phyloP scores from a whole-genome alignment of 2,113 vertebrate species.

The Cololabis saira region DNA sequence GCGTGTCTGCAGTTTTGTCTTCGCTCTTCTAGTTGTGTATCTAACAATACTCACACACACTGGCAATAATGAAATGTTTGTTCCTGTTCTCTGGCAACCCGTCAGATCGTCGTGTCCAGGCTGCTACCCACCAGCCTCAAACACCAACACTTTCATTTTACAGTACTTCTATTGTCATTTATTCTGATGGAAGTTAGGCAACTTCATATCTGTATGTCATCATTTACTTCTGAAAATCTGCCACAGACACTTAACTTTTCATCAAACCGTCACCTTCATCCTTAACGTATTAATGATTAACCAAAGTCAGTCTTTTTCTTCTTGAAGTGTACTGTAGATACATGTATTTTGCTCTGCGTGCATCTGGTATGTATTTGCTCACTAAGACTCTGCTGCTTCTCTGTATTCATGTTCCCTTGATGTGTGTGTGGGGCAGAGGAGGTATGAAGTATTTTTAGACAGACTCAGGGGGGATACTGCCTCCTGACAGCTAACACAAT shows the following conservation, averaged over 20 bases:
- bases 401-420: constrained; percentile 43
- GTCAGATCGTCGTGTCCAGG: background rate
- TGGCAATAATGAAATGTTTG: background rate
- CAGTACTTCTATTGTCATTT: too few species aligned
- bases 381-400: constrained; percentile 23
- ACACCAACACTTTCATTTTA: too few species aligned
- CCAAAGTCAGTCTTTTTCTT: background rate
- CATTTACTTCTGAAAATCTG: too few species aligned
- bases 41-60: background rate
- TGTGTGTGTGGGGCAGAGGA: constrained; percentile 63
- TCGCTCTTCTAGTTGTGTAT: too few species aligned
- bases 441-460: constrained; percentile 70
- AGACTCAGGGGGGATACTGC: constrained; percentile 41
- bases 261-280: too few species aligned
- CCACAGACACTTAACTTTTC: too few species aligned
- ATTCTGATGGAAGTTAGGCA: too few species aligned
- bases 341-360: background rate
- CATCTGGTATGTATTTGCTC: constrained; percentile 26
- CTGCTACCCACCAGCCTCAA: too few species aligned
- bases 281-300: too few species aligned
- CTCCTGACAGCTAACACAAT: constrained; percentile 63
- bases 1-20: background rate
- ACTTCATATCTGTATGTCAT: too few species aligned
- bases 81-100: background rate
- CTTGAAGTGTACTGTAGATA: background rate